Evolutionary conservation across 2,888 invertebrate species (phyloP).

Genomic region (Trichopria drosophilae): DNA sequence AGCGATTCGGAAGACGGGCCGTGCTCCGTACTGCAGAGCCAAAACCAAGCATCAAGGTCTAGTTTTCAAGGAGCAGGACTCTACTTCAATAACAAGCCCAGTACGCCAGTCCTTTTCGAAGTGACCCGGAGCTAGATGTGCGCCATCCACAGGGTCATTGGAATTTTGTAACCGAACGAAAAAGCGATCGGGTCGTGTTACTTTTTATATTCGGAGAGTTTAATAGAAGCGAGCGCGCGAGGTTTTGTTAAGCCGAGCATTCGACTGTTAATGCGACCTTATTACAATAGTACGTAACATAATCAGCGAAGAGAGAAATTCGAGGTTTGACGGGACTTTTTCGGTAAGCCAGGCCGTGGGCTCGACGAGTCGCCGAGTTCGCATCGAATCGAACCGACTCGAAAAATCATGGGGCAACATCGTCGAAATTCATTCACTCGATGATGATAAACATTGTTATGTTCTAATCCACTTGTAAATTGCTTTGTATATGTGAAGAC

Average conservation of each 20-base stretch:
- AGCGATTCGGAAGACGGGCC: conserved; percentile 25
- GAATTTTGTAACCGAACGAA: conserved; percentile 6
- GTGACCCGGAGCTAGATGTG: conserved; percentile 52
- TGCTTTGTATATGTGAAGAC: conserved; percentile 23
- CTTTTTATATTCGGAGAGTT: conserved; percentile 51
- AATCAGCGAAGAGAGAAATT: too few relatives aligned
- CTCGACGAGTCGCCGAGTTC: too few relatives aligned
- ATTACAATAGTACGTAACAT: too few relatives aligned
- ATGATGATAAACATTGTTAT: too few relatives aligned
- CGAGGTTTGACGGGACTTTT: too few relatives aligned
- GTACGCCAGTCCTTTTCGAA: conserved; percentile 50
- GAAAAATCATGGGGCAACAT: too few relatives aligned
- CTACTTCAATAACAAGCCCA: conserved; percentile 48
- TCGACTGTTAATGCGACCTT: conserved; percentile 44
- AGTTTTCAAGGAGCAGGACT: conserved; percentile 52
- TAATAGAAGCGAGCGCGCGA: conserved; percentile 44
- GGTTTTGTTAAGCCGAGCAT: conserved; percentile 52
- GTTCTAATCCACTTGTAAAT: too few relatives aligned
- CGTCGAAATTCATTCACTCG: too few relatives aligned
- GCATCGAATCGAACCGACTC: too few relatives aligned
- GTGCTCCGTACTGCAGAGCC: conserved; percentile 8
- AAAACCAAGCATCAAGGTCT: conserved; percentile 30
- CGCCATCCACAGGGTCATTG: conserved; percentile 26
- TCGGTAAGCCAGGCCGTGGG: too few relatives aligned
- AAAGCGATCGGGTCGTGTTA: conserved; percentile 30